phyloP scores from a whole-genome alignment of 92 coral and sea anemone genomes.

The Phymanthus crucifer region DNA sequence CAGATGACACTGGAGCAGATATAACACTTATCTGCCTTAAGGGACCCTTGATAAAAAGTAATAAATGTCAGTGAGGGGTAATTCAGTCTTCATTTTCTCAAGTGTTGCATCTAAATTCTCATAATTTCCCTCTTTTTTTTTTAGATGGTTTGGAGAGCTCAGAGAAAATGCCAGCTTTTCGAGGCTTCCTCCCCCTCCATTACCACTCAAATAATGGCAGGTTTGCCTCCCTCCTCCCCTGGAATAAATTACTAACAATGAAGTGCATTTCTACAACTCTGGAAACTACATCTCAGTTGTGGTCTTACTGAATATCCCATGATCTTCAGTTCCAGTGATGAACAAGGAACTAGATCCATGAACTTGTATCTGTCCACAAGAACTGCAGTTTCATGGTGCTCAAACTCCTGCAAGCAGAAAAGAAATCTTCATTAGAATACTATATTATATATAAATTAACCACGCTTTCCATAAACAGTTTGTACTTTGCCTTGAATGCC shows the following conservation, averaged over 20 bases:
- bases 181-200: too few species aligned
- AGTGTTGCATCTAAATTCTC: too few species aligned
- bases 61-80: too few species aligned
- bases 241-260: background rate
- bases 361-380: conserved; percentile 94
- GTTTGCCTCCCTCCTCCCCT: too few species aligned
- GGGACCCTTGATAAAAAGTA: conserved; percentile 71
- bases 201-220: too few species aligned
- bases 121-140: too few species aligned
- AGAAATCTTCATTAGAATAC: background rate
- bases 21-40: conserved; percentile 47
- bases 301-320: conserved; percentile 91
- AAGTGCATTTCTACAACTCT: background rate
- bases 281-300: too few species aligned
- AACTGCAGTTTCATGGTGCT: conserved; percentile 80
- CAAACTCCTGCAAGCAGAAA: conserved; percentile 66
- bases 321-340: conserved; percentile 77
- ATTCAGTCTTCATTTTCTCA: too few species aligned
- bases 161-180: too few species aligned
- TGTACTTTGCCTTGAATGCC: too few species aligned
- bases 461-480: too few species aligned
- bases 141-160: too few species aligned
- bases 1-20: conserved; percentile 29
- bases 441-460: background rate
- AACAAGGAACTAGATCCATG: conserved; percentile 88